These are phyloP conservation scores for Hippocampus abdominalis DNA, from an alignment of 2,113 vertebrate genomes.

Conservation along the genomic window DNA sequence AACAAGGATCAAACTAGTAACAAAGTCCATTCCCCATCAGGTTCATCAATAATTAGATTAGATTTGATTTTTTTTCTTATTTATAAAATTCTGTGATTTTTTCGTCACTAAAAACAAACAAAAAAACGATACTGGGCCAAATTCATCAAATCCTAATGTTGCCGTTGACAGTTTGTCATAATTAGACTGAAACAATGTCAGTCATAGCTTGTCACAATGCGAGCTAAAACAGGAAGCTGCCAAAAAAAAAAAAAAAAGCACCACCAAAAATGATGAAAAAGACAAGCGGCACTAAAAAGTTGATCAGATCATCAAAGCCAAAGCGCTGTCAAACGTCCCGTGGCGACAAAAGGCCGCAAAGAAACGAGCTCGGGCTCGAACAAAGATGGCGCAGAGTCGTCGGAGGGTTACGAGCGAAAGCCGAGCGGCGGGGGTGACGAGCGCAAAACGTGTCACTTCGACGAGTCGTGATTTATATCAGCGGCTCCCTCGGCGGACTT, in stretches of 20 bases:
- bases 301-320: constrained; percentile 34
- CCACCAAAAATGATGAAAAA: constrained; percentile 29
- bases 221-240: constrained; percentile 11
- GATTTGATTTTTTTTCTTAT: no score
- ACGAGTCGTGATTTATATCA: neutral
- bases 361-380: constrained; percentile 10
- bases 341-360: constrained; percentile 3
- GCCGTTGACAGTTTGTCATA: constrained; percentile 56
- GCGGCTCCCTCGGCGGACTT: neutral
- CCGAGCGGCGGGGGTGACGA: neutral
- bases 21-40: no score
- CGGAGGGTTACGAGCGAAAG: neutral
- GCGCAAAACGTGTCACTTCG: constrained; percentile 1
- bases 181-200: constrained; percentile 38
- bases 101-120: no score
- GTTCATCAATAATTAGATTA: no score
- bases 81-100: no score
- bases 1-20: no score
- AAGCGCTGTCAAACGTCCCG: constrained; percentile 11
- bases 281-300: constrained; percentile 12
- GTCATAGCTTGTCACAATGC: constrained; percentile 33
- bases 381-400: neutral
- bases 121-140: neutral
- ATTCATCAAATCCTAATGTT: constrained; percentile 35
- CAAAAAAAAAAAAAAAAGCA: constrained; percentile 33